phyloP scores from a whole-genome alignment of 2,113 vertebrate genomes.

The Limnothrissa miodon region DNA sequence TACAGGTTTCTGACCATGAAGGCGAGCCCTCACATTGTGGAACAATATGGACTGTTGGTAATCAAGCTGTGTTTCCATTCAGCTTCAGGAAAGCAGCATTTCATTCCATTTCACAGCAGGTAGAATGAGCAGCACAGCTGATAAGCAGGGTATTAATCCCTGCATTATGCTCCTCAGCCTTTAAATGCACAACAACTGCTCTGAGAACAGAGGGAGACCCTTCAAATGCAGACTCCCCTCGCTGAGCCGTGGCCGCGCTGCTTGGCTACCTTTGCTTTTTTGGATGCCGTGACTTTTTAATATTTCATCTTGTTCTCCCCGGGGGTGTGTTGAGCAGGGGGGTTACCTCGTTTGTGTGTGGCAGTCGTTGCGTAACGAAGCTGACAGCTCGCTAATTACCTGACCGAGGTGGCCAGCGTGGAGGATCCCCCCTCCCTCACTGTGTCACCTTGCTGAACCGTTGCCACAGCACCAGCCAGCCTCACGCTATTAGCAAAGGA shows the following conservation, averaged over 20 bases:
- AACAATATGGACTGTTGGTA: neutral
- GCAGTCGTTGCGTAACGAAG: constrained; percentile 42
- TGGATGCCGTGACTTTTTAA: constrained; percentile 25
- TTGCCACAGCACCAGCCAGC: neutral
- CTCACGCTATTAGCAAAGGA: neutral
- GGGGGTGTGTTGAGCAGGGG: constrained; percentile 31
- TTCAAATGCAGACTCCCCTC: neutral
- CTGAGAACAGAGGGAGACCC: neutral
- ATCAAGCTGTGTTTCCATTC: neutral
- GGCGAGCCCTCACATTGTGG: neutral
- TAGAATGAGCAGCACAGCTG: neutral
- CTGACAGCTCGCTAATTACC: constrained; percentile 57
- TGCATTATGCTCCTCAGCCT: neutral
- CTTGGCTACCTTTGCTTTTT: neutral
- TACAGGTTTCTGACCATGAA: neutral
- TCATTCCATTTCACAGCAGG: neutral
- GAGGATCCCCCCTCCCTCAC: constrained; percentile 17
- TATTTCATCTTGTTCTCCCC: constrained; percentile 38
- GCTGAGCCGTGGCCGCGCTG: neutral
- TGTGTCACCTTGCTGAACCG: constrained; percentile 18
- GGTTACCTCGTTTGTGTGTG: constrained; percentile 44
- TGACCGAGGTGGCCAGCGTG: constrained; percentile 33
- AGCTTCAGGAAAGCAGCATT: neutral
- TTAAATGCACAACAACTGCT: neutral
- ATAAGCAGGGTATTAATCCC: neutral